phyloP scores from a whole-genome alignment of 2,888 invertebrate genomes.

The Synanthedon tipuliformis region DNA sequence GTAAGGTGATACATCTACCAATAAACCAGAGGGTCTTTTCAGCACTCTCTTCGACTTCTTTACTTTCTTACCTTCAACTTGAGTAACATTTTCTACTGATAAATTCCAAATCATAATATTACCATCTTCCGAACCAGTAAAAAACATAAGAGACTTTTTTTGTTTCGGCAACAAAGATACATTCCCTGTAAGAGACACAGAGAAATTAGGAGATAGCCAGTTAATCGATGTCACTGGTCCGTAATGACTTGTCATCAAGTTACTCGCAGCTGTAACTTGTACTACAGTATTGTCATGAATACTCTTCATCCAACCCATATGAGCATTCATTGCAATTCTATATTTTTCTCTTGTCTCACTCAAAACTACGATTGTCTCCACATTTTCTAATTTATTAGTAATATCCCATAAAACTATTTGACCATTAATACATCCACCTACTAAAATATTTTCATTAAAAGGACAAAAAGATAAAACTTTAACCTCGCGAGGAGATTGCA shows the following conservation, averaged over 20 bases:
- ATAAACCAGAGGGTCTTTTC: slow-evolving; percentile 69
- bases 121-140: slow-evolving; percentile 76
- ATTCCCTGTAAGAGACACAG: slow-evolving; percentile 72
- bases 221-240: slow-evolving; percentile 73
- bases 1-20: slow-evolving; percentile 71
- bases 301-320: slow-evolving; percentile 78
- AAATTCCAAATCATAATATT: slow-evolving; percentile 79
- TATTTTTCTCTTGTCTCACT: slow-evolving; percentile 74
- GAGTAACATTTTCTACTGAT: slow-evolving; percentile 51
- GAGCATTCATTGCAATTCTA: slow-evolving; percentile 68
- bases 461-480: slow-evolving; percentile 76
- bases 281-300: slow-evolving; percentile 70
- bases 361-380: slow-evolving; percentile 72
- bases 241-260: slow-evolving; percentile 72
- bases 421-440: slow-evolving; percentile 81
- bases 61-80: slow-evolving; percentile 39
- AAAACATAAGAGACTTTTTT: slow-evolving; percentile 69
- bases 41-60: slow-evolving; percentile 57
- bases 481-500: slow-evolving; percentile 76
- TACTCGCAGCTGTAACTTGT: slow-evolving; percentile 71
- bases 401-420: slow-evolving; percentile 80
- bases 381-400: slow-evolving; percentile 70
- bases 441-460: slow-evolving; percentile 73
- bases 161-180: slow-evolving; percentile 25
- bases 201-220: slow-evolving; percentile 76